Percentiles rank a stretch among this genome's conserved stretches.
phyloP scores from a whole-genome alignment of 2,888 invertebrate genomes.

The Eledona agricola region DNA sequence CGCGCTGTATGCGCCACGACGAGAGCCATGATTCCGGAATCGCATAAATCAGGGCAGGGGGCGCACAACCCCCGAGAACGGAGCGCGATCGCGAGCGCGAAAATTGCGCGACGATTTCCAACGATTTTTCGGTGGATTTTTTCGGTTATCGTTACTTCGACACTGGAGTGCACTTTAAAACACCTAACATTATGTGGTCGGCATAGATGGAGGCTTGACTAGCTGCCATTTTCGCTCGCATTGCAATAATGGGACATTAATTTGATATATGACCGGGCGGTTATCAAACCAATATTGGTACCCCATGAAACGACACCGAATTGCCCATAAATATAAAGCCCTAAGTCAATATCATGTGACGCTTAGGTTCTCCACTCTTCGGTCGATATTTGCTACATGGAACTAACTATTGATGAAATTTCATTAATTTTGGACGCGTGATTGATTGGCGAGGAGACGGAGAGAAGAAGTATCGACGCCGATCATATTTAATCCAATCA shows the following conservation, averaged over 20 bases:
- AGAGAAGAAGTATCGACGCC: constrained; percentile 23
- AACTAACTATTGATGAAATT: constrained; percentile 30
- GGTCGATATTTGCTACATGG: constrained; percentile 24
- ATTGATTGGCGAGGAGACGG: constrained; percentile 29
- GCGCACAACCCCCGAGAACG: constrained; percentile 14
- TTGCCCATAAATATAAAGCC: constrained; percentile 63
- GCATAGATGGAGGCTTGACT: constrained; percentile 30
- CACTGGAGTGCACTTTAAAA: constrained; percentile 29
- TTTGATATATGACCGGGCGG: constrained; percentile 63
- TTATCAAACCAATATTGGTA: constrained; percentile 64
- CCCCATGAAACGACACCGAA: constrained; percentile 62
- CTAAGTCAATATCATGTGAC: constrained; percentile 59
- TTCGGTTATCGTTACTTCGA: constrained; percentile 6
- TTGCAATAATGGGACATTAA: constrained; percentile 64
- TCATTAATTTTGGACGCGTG: constrained; percentile 30
- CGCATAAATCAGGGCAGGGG: constrained; percentile 69
- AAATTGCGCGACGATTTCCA: constrained; percentile 7
- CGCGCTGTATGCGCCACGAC: constrained; percentile 63
- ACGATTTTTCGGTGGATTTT: constrained; percentile 1
- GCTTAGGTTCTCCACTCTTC: constrained; percentile 33
- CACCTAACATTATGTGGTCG: constrained; percentile 20
- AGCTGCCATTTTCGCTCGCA: constrained; percentile 58
- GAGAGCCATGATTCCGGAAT: constrained; percentile 69
- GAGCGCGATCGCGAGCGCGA: constrained; percentile 12
- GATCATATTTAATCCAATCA: constrained; percentile 26